Percentiles rank a stretch among this genome's conserved stretches.
Evolutionary conservation across 2,113 vertebrate genomes (phyloP).

Genomic region (Panthera leo): DNA sequence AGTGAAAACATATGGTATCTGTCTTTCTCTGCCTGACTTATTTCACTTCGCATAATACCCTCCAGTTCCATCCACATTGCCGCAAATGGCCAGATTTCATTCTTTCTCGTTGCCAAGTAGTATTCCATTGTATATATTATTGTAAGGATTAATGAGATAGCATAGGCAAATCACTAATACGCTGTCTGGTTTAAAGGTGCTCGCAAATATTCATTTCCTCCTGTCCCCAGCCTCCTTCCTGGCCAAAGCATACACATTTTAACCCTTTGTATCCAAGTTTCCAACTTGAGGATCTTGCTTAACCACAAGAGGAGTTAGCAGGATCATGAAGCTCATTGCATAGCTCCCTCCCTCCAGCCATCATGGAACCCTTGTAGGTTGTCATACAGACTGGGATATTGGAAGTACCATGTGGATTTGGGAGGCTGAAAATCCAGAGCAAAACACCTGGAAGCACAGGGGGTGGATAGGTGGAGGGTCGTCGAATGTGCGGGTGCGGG

Average conservation of each 20-base stretch:
- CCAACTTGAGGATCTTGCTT: background rate
- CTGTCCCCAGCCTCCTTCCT: background rate
- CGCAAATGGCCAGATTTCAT: no score
- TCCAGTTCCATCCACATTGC: no score
- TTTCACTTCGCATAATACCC: no score
- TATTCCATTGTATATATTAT: no score
- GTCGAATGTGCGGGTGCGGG: fast-evolving
- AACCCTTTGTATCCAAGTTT: background rate
- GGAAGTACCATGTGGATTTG: no score
- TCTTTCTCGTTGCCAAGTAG: no score
- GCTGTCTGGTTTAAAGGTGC: background rate
- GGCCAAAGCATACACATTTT: background rate
- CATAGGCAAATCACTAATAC: background rate
- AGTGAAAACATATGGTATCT: no score
- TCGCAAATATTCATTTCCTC: background rate
- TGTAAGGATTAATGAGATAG: background rate
- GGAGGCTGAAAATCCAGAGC: background rate
- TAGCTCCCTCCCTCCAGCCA: background rate
- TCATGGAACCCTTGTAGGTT: background rate
- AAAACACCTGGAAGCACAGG: background rate
- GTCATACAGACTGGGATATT: fast-evolving
- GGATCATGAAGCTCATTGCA: fast-evolving
- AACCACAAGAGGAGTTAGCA: background rate
- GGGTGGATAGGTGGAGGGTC: background rate
- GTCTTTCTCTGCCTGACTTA: no score